These are phyloP conservation scores for Megaptera novaeangliae DNA, from an alignment of 2,113 vertebrate species.

Conservation along the genomic window DNA sequence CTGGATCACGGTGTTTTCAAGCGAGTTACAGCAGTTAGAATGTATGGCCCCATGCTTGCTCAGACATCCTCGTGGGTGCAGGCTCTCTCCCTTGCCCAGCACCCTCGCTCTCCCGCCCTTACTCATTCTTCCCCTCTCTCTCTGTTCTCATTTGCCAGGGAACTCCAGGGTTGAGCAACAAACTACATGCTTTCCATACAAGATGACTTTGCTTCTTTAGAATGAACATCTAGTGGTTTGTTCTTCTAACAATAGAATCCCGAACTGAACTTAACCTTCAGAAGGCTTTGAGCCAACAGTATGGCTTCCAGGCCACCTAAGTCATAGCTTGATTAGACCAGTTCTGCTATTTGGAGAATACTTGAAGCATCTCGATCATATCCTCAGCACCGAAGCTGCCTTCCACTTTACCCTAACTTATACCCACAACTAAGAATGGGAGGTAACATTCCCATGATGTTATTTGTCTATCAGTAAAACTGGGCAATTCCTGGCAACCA, in stretches of 20 bases:
- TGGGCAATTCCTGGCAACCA: background rate
- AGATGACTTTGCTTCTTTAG: background rate
- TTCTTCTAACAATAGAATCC: background rate
- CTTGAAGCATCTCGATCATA: background rate
- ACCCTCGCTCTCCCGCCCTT: background rate
- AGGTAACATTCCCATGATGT: background rate
- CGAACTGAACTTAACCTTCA: background rate
- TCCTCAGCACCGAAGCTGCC: background rate
- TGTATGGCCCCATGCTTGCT: background rate
- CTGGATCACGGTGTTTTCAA: background rate
- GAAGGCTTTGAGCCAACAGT: background rate
- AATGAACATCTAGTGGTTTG: background rate
- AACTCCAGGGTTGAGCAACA: background rate
- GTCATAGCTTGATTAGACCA: background rate
- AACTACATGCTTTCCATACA: background rate
- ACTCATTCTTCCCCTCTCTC: background rate
- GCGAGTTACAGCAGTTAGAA: constrained; percentile 3
- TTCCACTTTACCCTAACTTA: background rate
- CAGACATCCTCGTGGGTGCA: background rate
- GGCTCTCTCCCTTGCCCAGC: background rate
- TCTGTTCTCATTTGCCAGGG: background rate
- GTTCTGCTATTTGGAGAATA: background rate
- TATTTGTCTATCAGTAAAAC: background rate
- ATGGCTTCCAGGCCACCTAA: background rate
- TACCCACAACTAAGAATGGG: background rate